phyloP scores from a whole-genome alignment of 2,888 invertebrate species.

The Branchellion lobata region DNA sequence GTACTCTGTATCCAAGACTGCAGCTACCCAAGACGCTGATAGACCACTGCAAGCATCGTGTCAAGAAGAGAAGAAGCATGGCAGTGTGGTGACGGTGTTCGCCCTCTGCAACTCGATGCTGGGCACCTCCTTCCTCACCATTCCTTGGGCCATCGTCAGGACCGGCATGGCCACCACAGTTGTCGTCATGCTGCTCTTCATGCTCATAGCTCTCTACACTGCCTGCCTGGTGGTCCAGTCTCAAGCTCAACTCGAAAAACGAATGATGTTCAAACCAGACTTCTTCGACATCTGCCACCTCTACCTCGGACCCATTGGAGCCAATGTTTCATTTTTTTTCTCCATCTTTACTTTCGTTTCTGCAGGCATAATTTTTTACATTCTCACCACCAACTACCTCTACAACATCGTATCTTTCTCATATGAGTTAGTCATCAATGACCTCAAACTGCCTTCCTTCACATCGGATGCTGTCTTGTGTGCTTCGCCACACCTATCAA shows the following conservation, averaged over 20 bases:
- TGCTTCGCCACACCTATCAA: background rate
- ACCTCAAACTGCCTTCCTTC: background rate
- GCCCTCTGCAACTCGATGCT: slow-evolving; percentile 91
- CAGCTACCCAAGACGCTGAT: no score
- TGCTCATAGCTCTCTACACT: slow-evolving; percentile 79
- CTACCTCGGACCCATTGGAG: slow-evolving; percentile 70
- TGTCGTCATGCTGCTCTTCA: slow-evolving; percentile 72
- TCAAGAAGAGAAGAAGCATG: no score
- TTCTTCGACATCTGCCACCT: slow-evolving; percentile 77
- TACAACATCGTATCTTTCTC: slow-evolving; percentile 79
- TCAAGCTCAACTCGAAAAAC: slow-evolving; percentile 53
- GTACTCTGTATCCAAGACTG: no score
- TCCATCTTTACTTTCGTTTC: slow-evolving; percentile 80
- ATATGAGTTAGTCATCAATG: slow-evolving; percentile 58
- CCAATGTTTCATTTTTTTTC: slow-evolving; percentile 63
- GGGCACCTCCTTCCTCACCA: slow-evolving; percentile 83
- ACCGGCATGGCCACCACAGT: slow-evolving; percentile 79
- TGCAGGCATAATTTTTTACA: slow-evolving; percentile 86
- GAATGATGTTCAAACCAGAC: slow-evolving; percentile 66
- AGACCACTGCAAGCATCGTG: no score
- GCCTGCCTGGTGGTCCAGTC: slow-evolving; percentile 75
- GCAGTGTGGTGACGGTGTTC: background rate
- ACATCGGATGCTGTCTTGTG: background rate
- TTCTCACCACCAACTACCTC: slow-evolving; percentile 86
- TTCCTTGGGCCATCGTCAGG: slow-evolving; percentile 90